A percentile compares a stretch with the other conserved stretches of the same genome.
Conservation (phyloP, 2,797 vertebrate genomes). For the Acomys russatus region DNA sequence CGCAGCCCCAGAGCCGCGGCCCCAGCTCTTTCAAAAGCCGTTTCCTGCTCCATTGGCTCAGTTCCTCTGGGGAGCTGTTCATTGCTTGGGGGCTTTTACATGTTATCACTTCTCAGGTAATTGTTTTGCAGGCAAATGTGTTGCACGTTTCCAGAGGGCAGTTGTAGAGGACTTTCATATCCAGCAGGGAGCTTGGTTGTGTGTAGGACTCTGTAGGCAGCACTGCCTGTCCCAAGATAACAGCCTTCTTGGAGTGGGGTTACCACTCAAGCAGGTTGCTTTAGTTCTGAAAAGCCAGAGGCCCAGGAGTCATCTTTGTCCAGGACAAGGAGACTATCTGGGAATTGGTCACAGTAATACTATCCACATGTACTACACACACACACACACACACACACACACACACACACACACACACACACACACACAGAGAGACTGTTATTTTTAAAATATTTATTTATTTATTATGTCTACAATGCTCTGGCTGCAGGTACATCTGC, state of each 20-base stretch:
- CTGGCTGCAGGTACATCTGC: too few relatives aligned
- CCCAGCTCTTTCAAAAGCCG: neutral
- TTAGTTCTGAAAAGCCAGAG: neutral
- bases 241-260: neutral
- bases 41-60: slow-evolving; percentile 12
- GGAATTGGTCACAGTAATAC: neutral
- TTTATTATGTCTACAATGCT: too few relatives aligned
- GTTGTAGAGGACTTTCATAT: neutral
- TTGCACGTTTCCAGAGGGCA: neutral
- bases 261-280: neutral
- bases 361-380: neutral
- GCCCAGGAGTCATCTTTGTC: neutral
- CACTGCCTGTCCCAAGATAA: neutral
- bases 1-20: neutral
- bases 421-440: too few relatives aligned
- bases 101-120: neutral
- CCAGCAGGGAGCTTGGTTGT: neutral
- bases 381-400: too few relatives aligned
- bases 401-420: too few relatives aligned
- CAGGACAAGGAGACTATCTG: slow-evolving; percentile 8
- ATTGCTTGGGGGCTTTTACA: neutral
- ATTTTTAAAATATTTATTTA: too few relatives aligned
- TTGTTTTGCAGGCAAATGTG: slow-evolving; percentile 19
- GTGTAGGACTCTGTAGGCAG: neutral
- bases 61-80: neutral